These are phyloP conservation scores for Pantherophis alleghaniensis DNA, from an alignment of 2,797 vertebrate genomes.

Conservation along the genomic window DNA sequence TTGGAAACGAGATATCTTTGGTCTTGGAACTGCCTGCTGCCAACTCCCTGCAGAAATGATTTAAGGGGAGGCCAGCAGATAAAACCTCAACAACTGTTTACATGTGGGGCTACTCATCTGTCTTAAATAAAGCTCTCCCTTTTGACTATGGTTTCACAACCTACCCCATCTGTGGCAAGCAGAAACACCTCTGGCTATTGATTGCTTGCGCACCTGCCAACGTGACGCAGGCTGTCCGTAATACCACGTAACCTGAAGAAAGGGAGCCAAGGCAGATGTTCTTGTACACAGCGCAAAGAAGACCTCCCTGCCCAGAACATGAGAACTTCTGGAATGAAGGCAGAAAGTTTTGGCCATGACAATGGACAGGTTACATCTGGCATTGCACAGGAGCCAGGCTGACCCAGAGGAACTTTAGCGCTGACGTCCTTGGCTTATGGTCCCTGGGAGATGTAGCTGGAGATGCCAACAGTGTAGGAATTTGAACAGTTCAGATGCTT, in stretches of 20 bases:
- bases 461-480: not conserved
- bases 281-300: not conserved
- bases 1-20: too few relatives aligned
- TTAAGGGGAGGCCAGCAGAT: not conserved
- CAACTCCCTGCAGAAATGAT: not conserved
- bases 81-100: too few relatives aligned
- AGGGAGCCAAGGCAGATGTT: constrained; percentile 1
- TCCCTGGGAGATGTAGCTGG: not conserved
- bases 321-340: constrained; percentile 16
- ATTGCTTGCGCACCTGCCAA: not conserved
- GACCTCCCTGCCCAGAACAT: constrained; percentile 9
- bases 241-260: not conserved
- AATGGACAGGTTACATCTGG: constrained; percentile 9
- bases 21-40: not conserved
- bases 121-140: not conserved
- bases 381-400: not conserved
- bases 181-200: not conserved
- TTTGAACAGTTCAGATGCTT: not conserved
- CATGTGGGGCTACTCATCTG: not conserved
- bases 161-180: too few relatives aligned
- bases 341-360: not conserved
- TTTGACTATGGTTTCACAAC: not conserved
- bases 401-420: not conserved
- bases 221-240: not conserved
- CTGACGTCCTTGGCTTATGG: not conserved